Evolutionary conservation across 2,113 vertebrate genomes (phyloP).

Genomic region (Toxotes jaculatrix): DNA sequence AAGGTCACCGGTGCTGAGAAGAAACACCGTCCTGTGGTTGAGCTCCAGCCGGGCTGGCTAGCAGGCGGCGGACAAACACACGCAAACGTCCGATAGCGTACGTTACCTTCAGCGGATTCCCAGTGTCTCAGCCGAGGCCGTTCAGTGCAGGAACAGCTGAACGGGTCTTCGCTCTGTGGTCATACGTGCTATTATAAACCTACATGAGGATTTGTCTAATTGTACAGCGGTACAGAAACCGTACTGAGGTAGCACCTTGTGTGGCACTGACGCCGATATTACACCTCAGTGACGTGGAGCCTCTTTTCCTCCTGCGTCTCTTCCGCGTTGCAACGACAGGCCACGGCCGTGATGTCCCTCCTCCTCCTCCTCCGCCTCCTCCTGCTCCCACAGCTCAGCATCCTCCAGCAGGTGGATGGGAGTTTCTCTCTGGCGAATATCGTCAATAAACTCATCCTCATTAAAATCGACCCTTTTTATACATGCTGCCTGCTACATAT

Average conservation of each 20-base stretch:
- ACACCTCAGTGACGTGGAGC: constrained; percentile 85
- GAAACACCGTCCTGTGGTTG: constrained; percentile 23
- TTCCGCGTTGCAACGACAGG: constrained; percentile 77
- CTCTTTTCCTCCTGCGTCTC: constrained; percentile 62
- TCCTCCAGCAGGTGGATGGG: constrained; percentile 57
- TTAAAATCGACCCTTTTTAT: neutral
- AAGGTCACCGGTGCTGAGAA: constrained; percentile 45
- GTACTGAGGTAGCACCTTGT: constrained; percentile 56
- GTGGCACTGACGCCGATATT: constrained; percentile 64
- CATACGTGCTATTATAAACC: neutral
- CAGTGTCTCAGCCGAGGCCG: constrained; percentile 49
- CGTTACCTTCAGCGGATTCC: constrained; percentile 73
- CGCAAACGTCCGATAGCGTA: neutral
- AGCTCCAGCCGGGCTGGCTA: constrained; percentile 52
- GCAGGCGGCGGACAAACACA: constrained; percentile 49
- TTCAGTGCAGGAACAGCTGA: neutral
- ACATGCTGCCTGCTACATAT: neutral
- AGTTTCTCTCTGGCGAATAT: neutral
- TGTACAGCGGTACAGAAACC: neutral
- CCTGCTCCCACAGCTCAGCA: constrained; percentile 29
- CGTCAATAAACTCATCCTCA: neutral
- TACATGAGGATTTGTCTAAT: neutral
- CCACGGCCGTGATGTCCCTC: constrained; percentile 52
- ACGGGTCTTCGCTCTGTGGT: neutral
- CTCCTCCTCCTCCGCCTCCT: constrained; percentile 22